Conservation (phyloP, 1,140 invertebrate species). For the Drosophila nikananu region DNA sequence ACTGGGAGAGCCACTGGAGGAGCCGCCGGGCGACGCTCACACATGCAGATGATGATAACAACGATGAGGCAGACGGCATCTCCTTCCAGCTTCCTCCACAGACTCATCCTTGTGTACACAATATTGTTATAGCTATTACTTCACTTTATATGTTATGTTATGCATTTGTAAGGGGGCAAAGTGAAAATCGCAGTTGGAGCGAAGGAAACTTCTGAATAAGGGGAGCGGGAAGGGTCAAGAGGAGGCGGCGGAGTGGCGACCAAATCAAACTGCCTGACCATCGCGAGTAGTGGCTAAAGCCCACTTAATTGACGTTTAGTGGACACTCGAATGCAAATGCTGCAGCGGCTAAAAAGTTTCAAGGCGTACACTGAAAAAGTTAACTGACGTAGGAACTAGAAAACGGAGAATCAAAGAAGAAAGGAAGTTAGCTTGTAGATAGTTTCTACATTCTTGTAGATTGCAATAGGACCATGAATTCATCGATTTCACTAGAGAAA, state of each 20-base stretch:
- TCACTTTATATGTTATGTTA: conserved; percentile 65
- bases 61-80: conserved; percentile 10
- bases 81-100: conserved; percentile 4
- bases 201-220: conserved; percentile 25
- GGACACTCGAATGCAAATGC: conserved; percentile 80
- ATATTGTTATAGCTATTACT: conserved; percentile 78
- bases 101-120: conserved; percentile 52
- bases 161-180: conserved; percentile 72
- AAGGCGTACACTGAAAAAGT: conserved; percentile 3
- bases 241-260: conserved; percentile 57
- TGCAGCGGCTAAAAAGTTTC: conserved; percentile 19
- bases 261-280: conserved; percentile 68
- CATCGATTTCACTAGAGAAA: too few relatives aligned
- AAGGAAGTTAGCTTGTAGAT: neutral
- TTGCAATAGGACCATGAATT: neutral
- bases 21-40: conserved; percentile 47
- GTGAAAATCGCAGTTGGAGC: conserved; percentile 77
- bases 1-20: conserved; percentile 41
- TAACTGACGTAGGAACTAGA: rapidly evolving
- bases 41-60: conserved; percentile 53
- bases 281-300: conserved; percentile 61
- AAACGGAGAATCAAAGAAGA: neutral
- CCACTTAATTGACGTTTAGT: conserved; percentile 84
- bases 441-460: neutral
- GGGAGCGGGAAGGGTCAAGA: conserved; percentile 13